These are phyloP conservation scores for Fragum whitleyi DNA, from an alignment of 2,888 invertebrate genomes.

Conservation along the genomic window DNA sequence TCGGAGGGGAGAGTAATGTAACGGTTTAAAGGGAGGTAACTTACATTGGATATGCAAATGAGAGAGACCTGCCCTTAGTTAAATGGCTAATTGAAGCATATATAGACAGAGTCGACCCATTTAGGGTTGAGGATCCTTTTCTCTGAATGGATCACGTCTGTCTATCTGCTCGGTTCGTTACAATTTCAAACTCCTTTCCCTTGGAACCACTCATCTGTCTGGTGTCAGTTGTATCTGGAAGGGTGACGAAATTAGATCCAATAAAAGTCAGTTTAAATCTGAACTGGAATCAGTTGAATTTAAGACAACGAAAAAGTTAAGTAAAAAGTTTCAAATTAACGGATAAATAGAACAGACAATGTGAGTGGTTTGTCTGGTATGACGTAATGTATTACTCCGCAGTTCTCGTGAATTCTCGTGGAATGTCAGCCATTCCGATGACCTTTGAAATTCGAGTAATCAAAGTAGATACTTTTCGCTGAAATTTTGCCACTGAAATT, in stretches of 20 bases:
- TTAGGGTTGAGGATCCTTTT: too few relatives aligned
- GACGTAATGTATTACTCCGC: constrained; percentile 19
- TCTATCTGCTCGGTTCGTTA: too few relatives aligned
- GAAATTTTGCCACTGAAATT: background rate
- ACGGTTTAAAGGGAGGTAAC: too few relatives aligned
- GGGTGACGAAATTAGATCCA: constrained; percentile 7
- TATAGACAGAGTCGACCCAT: too few relatives aligned
- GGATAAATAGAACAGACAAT: constrained; percentile 8
- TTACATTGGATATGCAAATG: too few relatives aligned
- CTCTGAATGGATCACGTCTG: too few relatives aligned
- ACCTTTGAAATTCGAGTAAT: constrained; percentile 1
- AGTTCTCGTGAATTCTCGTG: constrained; percentile 23
- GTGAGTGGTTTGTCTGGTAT: constrained; percentile 17
- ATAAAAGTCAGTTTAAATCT: constrained; percentile 27
- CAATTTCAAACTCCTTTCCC: too few relatives aligned
- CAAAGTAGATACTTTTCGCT: background rate
- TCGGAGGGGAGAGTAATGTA: too few relatives aligned
- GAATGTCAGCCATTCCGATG: constrained; percentile 11
- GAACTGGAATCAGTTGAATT: constrained; percentile 14
- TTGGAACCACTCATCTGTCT: too few relatives aligned
- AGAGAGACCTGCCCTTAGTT: too few relatives aligned
- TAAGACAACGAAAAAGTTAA: constrained; percentile 4
- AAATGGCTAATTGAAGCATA: too few relatives aligned
- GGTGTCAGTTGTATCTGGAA: background rate
- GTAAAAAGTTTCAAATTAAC: constrained; percentile 18